phyloP scores from a whole-genome alignment of 2,797 vertebrate genomes.

The Pipistrellus pipistrellus region DNA sequence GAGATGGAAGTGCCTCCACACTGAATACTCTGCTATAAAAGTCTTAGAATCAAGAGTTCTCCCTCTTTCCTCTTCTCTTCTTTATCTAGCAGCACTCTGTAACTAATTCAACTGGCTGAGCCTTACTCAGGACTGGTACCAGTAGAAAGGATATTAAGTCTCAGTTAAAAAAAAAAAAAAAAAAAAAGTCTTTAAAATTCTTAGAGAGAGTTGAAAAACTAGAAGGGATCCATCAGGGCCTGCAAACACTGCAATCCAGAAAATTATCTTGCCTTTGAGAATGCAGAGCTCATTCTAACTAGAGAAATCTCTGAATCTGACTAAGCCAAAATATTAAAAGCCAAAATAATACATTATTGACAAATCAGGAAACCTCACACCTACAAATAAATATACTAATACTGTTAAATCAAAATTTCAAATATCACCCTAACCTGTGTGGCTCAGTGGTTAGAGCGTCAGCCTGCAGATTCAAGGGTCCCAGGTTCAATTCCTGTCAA shows the following conservation, averaged over 20 bases:
- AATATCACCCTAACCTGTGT: neutral
- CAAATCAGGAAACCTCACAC: neutral
- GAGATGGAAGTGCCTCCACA: neutral
- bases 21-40: neutral
- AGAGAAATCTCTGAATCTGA: neutral
- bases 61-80: neutral
- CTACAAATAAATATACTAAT: neutral
- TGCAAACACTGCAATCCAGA: neutral
- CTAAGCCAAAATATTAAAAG: neutral
- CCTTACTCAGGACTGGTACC: neutral
- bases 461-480: too few species aligned
- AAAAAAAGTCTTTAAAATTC: neutral
- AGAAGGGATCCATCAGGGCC: neutral
- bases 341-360: neutral
- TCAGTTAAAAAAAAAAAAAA: neutral
- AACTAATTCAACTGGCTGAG: neutral
- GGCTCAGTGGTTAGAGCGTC: too few species aligned
- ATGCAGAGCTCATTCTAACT: neutral
- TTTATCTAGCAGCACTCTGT: neutral
- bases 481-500: too few species aligned
- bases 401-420: conserved; percentile 6
- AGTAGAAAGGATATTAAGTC: neutral
- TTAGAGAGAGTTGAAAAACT: neutral
- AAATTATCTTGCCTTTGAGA: neutral
- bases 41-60: neutral